Conservation (phyloP, 2,113 vertebrate species). For the Cheirogaleus medius region DNA sequence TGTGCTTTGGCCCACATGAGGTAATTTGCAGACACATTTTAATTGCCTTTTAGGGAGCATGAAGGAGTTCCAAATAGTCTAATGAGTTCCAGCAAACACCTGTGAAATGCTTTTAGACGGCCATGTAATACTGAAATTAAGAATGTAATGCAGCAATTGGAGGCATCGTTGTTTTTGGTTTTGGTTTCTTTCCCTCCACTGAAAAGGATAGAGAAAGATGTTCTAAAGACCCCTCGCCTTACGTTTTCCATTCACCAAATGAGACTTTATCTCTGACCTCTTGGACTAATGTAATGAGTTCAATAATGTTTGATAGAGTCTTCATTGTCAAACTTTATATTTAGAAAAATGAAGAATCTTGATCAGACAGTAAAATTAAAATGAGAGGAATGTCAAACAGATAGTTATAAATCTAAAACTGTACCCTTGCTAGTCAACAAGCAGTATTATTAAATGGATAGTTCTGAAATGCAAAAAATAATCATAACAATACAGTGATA, state of each 20-base stretch:
- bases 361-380: constrained; percentile 1
- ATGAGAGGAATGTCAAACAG: neutral
- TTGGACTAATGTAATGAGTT: neutral
- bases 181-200: neutral
- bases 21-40: constrained; percentile 90
- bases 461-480: neutral
- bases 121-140: constrained; percentile 87
- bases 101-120: constrained; percentile 89
- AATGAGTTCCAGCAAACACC: constrained; percentile 91
- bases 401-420: neutral
- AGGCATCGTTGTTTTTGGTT: constrained; percentile 25
- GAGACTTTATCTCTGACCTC: neutral
- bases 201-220: constrained; percentile 32
- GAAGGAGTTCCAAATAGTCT: constrained; percentile 90
- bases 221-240: constrained; percentile 7
- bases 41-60: constrained; percentile 91
- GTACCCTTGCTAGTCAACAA: neutral
- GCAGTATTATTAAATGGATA: neutral
- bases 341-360: neutral
- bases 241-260: neutral
- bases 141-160: constrained; percentile 80
- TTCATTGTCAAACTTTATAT: neutral
- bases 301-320: neutral
- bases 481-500: neutral
- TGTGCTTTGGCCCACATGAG: constrained; percentile 87